Evolutionary conservation across 2,113 vertebrate genomes (phyloP), one percentile per base, ranked within the genome.

Genomic region (Hoplias malabaricus): DNA sequence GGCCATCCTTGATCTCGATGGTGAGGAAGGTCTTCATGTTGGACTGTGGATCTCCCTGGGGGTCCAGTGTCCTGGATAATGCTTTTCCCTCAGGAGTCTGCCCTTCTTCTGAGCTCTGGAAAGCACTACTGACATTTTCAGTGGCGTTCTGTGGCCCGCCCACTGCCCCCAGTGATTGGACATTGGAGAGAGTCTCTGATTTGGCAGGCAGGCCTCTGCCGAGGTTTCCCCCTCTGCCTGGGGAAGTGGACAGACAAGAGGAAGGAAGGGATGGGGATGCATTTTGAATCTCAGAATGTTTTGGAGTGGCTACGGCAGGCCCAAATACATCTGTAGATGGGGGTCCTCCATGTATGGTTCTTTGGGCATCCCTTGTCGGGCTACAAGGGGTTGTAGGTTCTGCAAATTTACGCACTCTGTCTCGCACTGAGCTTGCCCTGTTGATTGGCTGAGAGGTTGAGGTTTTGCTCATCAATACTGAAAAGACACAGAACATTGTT

Each of bases 1-100:
- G 91, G 8, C 94, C 94, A 63, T 98, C 94, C 91, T 96, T 98
- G 90, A 99, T 97, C 92, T 99, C 96, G 62, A 98, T 98, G 86
- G 95, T 98, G 83, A 98, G 94, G 76, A 93, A 95, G 61, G 96
- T 98, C 92, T 99, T 99, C 97, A 99, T 99, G 85, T 91, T 89
- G 83, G 82, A 92, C 87, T 86, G 66, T 72, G 80, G 81, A 81
- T 90, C 88, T 87, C 80, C 86, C 85, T 85, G 82, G 82, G 75
- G 85, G 78, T 83, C 80, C 78, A 85, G 83, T 71, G 83, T 85
- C 83, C 82, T 90, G 72, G 84, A 84, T 87, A 81, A 83, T 87
- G 82, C 86, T 85, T 87, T 88, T 88, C 75, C 70, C 65, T 50
- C 50, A 38, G 69, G 69, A 86, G 88, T 89, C 73, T 68, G 57